Evolutionary conservation across 2,113 vertebrate species (phyloP), one percentile per base, ranked within the genome.

Genomic region (Eurypyga helias): DNA sequence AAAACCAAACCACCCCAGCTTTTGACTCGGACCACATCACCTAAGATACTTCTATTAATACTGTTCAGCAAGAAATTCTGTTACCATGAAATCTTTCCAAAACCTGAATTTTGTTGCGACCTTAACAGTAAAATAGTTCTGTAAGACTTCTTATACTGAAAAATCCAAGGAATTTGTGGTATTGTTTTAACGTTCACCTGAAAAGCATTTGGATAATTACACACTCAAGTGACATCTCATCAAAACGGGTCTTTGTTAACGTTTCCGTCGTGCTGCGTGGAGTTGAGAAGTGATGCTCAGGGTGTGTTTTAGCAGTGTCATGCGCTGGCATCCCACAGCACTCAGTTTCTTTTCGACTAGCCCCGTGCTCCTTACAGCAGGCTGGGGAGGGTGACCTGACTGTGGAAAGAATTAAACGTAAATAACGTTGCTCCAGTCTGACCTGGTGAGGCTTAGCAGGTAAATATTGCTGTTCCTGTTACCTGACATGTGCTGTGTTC

Each of bases 361-460:
- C 69, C 0, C 0, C 17, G 38, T 1, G 13, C 23, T 84, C 9
- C 48, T 48, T 60, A 10, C 0, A 0, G 60, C 38, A 43, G 61
- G 80, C 43, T 76, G 48, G 43, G 41, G 41, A 70, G 66, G 31
- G 43, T 1, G 21, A 55, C 58, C 62, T 23, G 10, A 3, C 1
- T 5, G 36, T 11, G 72, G n/a, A 64, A 54, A 73, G 75, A 41
- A 43, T 89, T 88, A 58, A 60, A 61, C 65, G 45, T 71, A 93
- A 94, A 45, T 41, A 77, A 57, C 54, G 10, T 58, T 41, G 67
- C 90, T 93, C 78, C 55, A 73, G 54, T 62, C 9, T 28, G 79
- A 38, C 55, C 79, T 60, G 45, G 26, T n/a, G 73, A 76, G 61
- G 46, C 2, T 4, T 19, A 45, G 45, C 10, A 21, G 0, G 1